phyloP scores from a whole-genome alignment of 1,140 invertebrate genomes.

The Drosophila bocqueti region DNA sequence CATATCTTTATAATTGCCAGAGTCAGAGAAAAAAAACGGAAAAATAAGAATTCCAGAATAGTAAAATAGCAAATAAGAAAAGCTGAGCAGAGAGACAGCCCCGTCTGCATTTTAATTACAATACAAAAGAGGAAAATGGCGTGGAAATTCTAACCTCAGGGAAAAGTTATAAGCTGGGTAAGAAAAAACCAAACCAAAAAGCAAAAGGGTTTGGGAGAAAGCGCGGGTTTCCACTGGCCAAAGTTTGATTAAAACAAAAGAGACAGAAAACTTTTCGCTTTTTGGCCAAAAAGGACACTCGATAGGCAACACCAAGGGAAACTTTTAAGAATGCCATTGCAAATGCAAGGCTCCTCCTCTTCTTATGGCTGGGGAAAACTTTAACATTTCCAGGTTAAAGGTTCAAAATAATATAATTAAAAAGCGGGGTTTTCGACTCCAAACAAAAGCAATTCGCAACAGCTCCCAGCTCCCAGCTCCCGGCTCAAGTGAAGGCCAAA shows the following conservation, averaged over 20 bases:
- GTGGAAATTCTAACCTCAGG: slow-evolving; percentile 68
- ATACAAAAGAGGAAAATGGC: slow-evolving; percentile 44
- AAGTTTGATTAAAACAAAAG: slow-evolving; percentile 65
- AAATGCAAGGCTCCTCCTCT: slow-evolving; percentile 15
- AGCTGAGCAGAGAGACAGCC: slow-evolving; percentile 32
- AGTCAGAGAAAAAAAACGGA: slow-evolving; percentile 2
- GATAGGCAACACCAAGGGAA: slow-evolving; percentile 39
- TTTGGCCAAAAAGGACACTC: slow-evolving; percentile 39
- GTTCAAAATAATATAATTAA: slow-evolving; percentile 67
- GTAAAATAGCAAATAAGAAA: slow-evolving; percentile 34
- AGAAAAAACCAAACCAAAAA: slow-evolving; percentile 22
- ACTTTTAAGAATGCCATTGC: slow-evolving; percentile 41
- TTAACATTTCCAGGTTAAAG: slow-evolving; percentile 59
- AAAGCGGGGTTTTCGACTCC: slow-evolving; percentile 40
- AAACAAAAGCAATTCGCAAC: slow-evolving; percentile 47
- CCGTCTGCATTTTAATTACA: slow-evolving; percentile 82
- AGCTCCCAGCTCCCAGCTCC: neutral
- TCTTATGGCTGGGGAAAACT: slow-evolving; percentile 3
- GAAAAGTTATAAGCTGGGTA: slow-evolving; percentile 47
- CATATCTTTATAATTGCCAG: slow-evolving; percentile 80
- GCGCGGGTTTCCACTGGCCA: slow-evolving; percentile 26
- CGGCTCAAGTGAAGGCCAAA: slow-evolving; percentile 20
- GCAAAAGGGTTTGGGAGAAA: slow-evolving; percentile 6
- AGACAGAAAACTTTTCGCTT: slow-evolving; percentile 26
- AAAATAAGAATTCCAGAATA: slow-evolving; percentile 21